phyloP scores from a whole-genome alignment of 2,888 invertebrate species.

The Eupsilia transversa region DNA sequence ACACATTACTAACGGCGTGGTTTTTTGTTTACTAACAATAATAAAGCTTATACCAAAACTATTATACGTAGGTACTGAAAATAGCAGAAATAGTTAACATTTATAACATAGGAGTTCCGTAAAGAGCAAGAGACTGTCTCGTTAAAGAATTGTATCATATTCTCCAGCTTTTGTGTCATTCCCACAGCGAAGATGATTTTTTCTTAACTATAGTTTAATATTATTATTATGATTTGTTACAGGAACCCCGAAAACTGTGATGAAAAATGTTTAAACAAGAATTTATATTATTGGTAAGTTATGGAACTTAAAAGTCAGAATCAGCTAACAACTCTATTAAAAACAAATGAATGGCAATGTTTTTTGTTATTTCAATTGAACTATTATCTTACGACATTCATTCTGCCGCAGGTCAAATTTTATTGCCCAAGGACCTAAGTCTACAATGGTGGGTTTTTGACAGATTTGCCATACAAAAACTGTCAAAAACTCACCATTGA shows the following conservation, averaged over 20 bases:
- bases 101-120: too few species aligned
- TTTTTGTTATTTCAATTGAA: background rate
- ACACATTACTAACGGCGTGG: background rate
- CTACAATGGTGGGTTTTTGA: too few species aligned
- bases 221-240: slow-evolving; percentile 68
- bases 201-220: background rate
- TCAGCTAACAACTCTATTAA: background rate
- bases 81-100: too few species aligned
- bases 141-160: too few species aligned
- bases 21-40: background rate
- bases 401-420: background rate
- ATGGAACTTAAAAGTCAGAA: background rate
- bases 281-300: slow-evolving; percentile 84
- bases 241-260: slow-evolving; percentile 76
- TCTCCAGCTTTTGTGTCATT: background rate
- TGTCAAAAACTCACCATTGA: too few species aligned
- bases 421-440: too few species aligned
- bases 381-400: slow-evolving; percentile 17
- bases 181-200: background rate
- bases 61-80: too few species aligned
- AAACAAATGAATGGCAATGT: background rate
- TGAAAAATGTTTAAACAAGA: slow-evolving; percentile 88
- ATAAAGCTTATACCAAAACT: too few species aligned
- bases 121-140: too few species aligned
- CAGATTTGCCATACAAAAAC: too few species aligned